phyloP scores from a whole-genome alignment of 2,113 vertebrate species.

The Dascyllus trimaculatus region DNA sequence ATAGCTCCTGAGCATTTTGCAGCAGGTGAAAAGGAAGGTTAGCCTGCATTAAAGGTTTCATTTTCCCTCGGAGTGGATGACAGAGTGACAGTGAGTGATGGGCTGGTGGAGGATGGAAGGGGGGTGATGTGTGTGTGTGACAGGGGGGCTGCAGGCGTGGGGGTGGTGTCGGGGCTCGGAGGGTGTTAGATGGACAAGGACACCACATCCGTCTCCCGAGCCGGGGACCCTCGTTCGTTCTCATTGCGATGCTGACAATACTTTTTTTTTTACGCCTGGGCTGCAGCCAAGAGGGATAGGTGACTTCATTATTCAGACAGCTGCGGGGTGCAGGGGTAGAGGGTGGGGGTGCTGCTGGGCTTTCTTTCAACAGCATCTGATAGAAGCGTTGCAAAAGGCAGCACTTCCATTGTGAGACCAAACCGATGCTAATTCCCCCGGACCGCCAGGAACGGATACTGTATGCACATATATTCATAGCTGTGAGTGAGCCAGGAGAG shows the following conservation, averaged over 20 bases:
- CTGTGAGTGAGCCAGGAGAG: constrained; percentile 20
- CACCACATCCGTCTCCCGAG: constrained; percentile 57
- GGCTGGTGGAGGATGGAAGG: constrained; percentile 24
- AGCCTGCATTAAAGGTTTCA: constrained; percentile 51
- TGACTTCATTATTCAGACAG: constrained; percentile 70
- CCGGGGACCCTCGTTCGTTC: constrained; percentile 34
- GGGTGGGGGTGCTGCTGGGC: background rate
- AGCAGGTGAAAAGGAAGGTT: constrained; percentile 53
- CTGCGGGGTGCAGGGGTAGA: background rate
- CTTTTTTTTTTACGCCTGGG: constrained; percentile 63
- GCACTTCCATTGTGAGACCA: constrained; percentile 36
- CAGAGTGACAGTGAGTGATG: constrained; percentile 70
- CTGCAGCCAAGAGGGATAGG: constrained; percentile 63
- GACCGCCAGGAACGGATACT: constrained; percentile 1
- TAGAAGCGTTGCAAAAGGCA: constrained; percentile 38
- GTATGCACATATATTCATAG: constrained; percentile 44
- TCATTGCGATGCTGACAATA: constrained; percentile 72
- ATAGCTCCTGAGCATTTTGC: constrained; percentile 20
- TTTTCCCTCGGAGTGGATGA: constrained; percentile 47
- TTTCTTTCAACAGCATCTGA: constrained; percentile 27
- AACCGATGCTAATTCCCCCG: constrained; percentile 38
- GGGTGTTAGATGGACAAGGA: constrained; percentile 65
- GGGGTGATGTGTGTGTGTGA: constrained; percentile 29
- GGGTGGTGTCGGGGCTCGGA: background rate
- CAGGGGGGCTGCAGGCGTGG: constrained; percentile 20